Evolutionary conservation across 1,140 invertebrate species (phyloP), one percentile per base, ranked within the genome.

Genomic region (Aphidius gifuensis): DNA sequence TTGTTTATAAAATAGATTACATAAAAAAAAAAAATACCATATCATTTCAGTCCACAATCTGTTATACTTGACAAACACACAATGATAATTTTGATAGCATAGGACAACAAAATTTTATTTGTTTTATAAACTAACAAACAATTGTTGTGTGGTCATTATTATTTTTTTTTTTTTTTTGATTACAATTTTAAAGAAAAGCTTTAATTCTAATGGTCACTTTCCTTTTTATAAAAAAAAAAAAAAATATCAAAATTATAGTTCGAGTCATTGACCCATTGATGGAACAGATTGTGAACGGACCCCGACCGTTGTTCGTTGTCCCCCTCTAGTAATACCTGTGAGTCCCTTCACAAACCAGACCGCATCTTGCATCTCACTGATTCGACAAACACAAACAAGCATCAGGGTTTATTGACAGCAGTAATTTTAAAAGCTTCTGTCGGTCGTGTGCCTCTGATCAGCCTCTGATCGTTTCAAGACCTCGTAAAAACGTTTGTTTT

Each of bases 391-490:
- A 78, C 75, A 71, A 55, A 55, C 39, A 39, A 38, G 67, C 71
- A 71, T 68, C 71, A 72, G 66, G 71, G 76, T 81, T 81, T 81
- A 81, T 81, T 80, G 80, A 75, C 78, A 74, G 74, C 74, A 77
- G 79, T 80, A 80, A 80, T 76, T 81, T 79, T 80, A 80, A 82
- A 80, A 74, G 74, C 74, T 76, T 72, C 74, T 47, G 44, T 39
- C 60, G 60, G 77, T 77, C 74, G 71, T 64, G 71, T 77, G 76
- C 74, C 78, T 79, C 72, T 74, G 79, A 80, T 80, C 80, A 81
- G 80, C 80, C 23, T 32, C 23, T 80, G 80, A 81, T 82, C 73
- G 74, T 80, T 77, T 74, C 73, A 80, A 77, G 77, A 79, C 74
- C 74, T 72, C 55, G 50, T 45, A 45, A 45, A 42, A 49, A 16